These are phyloP conservation scores for Bryconaethiops microstoma DNA, from an alignment of 2,797 vertebrate genomes.

Conservation along the genomic window DNA sequence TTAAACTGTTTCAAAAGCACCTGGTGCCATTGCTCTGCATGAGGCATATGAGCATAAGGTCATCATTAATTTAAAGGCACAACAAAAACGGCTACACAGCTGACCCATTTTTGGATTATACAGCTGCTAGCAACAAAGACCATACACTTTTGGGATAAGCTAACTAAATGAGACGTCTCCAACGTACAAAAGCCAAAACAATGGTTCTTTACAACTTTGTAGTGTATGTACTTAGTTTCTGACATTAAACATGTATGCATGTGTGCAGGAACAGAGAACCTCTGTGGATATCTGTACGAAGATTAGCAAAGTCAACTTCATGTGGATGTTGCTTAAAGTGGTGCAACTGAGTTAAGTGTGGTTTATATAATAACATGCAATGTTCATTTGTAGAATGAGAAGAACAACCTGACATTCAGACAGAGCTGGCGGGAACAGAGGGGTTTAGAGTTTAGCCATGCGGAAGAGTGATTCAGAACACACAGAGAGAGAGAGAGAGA, in stretches of 20 bases:
- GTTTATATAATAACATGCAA: not conserved
- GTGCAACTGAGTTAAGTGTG: not conserved
- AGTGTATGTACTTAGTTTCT: not conserved
- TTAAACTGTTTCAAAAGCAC: not conserved
- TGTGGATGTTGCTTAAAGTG: not conserved
- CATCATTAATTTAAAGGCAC: not conserved
- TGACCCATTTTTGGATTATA: not conserved
- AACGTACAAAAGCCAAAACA: not conserved
- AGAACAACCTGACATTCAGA: slow-evolving; percentile 70
- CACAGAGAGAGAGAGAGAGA: slow-evolving; percentile 21
- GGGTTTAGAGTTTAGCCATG: slow-evolving; percentile 67
- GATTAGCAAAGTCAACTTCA: not conserved
- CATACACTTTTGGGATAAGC: not conserved
- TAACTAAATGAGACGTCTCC: not conserved
- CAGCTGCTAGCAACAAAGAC: not conserved
- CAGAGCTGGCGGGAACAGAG: slow-evolving; percentile 60
- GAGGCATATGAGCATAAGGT: not conserved
- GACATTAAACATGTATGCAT: not conserved
- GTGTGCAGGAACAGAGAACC: not conserved
- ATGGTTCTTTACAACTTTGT: not conserved
- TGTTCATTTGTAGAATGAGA: not conserved
- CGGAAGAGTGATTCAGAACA: slow-evolving; percentile 64
- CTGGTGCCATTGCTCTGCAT: not conserved
- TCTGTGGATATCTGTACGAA: too few relatives aligned
- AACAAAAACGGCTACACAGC: not conserved